Evolutionary conservation across 1,140 invertebrate species (phyloP), one percentile per base, ranked within the genome.

Genomic region (Trichonephila clavipes): DNA sequence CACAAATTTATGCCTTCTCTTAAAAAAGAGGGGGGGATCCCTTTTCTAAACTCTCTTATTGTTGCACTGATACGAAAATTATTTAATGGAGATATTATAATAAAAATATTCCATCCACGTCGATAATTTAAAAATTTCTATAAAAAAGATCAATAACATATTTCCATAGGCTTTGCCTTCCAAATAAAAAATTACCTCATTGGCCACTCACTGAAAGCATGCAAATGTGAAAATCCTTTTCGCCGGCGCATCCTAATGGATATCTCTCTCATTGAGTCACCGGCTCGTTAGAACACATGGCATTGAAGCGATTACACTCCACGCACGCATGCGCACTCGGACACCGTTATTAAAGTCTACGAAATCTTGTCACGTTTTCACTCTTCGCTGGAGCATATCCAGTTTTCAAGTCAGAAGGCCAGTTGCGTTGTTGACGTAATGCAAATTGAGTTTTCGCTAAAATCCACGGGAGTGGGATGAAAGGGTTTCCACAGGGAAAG

Each of bases 341-440:
- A 12, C 12, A 10, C 88, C 24, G 28, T 89, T 66, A 66, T 69
- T 66, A 89, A 89, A 89, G 88, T 69, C 62, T 66, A 19, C 86
- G 21, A 59, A 89, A 72, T 69, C 88, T 77, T 66, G 66, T 89
- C 88, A 89, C 88, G 88, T 89, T 77, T n/a, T 72, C 19, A 58
- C 24, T 44, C 69, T 34, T 77, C 66, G 34, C 66, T 72, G 88
- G 69, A 24, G 44, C 69, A 86, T 86, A 51, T 28, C 24, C 83
- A 59, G 88, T 51, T 89, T 88, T 88, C 19, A 21, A 64, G 59
- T 24, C 86, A 69, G 34, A 87, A 88, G 21, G 87, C 87, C 64
- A 28, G 61, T 69, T 77, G 44, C 66, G 19, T 19, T 77, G 88
- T 89, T 89, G 88, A 89, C 44, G 88, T n/a, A 58, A 89, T 89